Evolutionary conservation across 1,140 invertebrate genomes (phyloP).

Genomic region (Pinna nobilis): DNA sequence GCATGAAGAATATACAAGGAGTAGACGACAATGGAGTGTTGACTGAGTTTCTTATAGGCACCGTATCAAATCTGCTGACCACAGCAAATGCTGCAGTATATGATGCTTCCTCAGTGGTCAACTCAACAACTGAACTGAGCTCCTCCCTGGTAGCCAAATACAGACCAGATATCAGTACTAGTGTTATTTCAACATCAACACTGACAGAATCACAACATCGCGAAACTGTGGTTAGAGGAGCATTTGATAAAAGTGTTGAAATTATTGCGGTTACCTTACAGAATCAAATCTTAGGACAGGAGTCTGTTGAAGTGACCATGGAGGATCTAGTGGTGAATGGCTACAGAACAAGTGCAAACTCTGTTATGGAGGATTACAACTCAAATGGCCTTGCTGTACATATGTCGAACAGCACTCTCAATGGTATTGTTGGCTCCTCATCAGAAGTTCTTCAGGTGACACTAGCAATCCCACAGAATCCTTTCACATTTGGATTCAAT

Average conservation of each 20-base stretch:
- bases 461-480: constrained; percentile 41
- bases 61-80: constrained; percentile 50
- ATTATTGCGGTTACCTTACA: constrained; percentile 45
- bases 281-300: constrained; percentile 44
- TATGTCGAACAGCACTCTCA: constrained; percentile 20
- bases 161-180: constrained; percentile 19
- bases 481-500: constrained; percentile 57
- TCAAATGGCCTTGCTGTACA: constrained; percentile 32
- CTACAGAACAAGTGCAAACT: constrained; percentile 16
- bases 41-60: constrained; percentile 37
- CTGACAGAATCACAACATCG: constrained; percentile 33
- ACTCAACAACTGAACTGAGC: constrained; percentile 14
- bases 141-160: constrained; percentile 6
- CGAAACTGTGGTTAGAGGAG: constrained; percentile 33
- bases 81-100: constrained; percentile 45
- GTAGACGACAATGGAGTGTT: constrained; percentile 46
- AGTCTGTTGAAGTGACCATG: constrained; percentile 29
- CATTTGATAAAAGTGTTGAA: constrained; percentile 39
- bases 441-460: constrained; percentile 51
- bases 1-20: constrained; percentile 42
- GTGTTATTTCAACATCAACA: constrained; percentile 1
- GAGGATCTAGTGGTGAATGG: constrained; percentile 45
- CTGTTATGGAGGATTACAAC: constrained; percentile 21
- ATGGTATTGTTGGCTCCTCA: constrained; percentile 6
- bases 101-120: constrained; percentile 26